Percentiles rank a stretch among this genome's conserved stretches.
These are phyloP conservation scores for Pasiphila rectangulata DNA, from an alignment of 2,888 invertebrate species.

Conservation along the genomic window DNA sequence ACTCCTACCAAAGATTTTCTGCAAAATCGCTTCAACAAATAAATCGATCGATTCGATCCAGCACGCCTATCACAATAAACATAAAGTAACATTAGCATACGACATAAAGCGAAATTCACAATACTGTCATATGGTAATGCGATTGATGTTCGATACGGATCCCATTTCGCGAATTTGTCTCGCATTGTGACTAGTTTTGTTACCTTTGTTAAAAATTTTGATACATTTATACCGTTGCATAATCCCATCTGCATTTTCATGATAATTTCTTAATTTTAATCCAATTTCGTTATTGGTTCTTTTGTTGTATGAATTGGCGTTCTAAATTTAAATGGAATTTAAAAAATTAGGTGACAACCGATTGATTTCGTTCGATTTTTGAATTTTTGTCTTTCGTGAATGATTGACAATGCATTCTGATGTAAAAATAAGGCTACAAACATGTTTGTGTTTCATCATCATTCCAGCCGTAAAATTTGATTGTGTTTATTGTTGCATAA, in stretches of 20 bases:
- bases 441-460: no score
- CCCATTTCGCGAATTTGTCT: constrained; percentile 66
- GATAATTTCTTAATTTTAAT: constrained; percentile 52
- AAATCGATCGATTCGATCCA: constrained; percentile 42
- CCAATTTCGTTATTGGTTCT: constrained; percentile 32
- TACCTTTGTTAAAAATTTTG: constrained; percentile 12
- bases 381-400: constrained; percentile 2
- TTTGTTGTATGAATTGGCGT: constrained; percentile 36
- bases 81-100: constrained; percentile 57
- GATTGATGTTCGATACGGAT: constrained; percentile 59
- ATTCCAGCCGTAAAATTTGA: neutral
- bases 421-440: neutral
- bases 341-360: neutral
- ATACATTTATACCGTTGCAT: constrained; percentile 35
- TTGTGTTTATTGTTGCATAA: no score
- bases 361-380: constrained; percentile 16
- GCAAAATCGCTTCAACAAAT: constrained; percentile 46
- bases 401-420: constrained; percentile 13
- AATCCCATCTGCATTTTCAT: constrained; percentile 71
- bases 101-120: constrained; percentile 37
- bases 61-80: constrained; percentile 51
- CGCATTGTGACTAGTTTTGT: constrained; percentile 62
- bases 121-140: constrained; percentile 62
- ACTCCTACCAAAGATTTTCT: constrained; percentile 42
- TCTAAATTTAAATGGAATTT: constrained; percentile 22